Conservation (phyloP, 1,140 invertebrate species). For the Scylla paramamosain region DNA sequence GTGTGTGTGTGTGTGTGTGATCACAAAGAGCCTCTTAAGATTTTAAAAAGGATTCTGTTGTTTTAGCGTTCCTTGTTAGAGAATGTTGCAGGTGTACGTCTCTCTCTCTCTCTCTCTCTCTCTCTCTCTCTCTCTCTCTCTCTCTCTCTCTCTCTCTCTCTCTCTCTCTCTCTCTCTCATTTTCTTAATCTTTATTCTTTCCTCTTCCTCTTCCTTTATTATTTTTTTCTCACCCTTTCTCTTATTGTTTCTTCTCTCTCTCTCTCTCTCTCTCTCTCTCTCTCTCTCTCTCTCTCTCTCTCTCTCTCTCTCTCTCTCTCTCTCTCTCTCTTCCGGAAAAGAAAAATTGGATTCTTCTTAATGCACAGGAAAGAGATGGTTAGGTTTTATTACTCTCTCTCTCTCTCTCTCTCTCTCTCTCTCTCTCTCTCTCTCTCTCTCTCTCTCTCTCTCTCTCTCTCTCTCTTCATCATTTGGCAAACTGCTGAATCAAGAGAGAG, state of each 20-base stretch:
- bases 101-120: slow-evolving; percentile 5
- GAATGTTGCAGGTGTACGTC: not conserved
- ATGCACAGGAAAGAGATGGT: too few species aligned
- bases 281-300: not conserved
- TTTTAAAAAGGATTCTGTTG: too few species aligned
- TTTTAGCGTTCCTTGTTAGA: too few species aligned
- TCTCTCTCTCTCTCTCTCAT: not conserved
- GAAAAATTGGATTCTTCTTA: too few species aligned
- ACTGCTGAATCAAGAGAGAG: too few species aligned
- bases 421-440: not conserved
- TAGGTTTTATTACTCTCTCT: not conserved
- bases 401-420: not conserved
- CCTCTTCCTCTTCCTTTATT: not conserved
- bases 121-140: not conserved
- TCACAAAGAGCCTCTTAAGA: too few species aligned
- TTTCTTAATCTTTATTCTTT: not conserved
- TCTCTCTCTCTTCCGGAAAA: not conserved
- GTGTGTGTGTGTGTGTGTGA: too few species aligned
- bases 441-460: not conserved
- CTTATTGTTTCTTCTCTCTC: not conserved
- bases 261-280: not conserved
- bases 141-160: not conserved
- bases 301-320: not conserved
- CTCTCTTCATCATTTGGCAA: not conserved
- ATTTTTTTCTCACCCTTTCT: not conserved